Evolutionary conservation across 2,797 vertebrate genomes (phyloP), one percentile per base, ranked within the genome.

Genomic region (Gallirallus australis): DNA sequence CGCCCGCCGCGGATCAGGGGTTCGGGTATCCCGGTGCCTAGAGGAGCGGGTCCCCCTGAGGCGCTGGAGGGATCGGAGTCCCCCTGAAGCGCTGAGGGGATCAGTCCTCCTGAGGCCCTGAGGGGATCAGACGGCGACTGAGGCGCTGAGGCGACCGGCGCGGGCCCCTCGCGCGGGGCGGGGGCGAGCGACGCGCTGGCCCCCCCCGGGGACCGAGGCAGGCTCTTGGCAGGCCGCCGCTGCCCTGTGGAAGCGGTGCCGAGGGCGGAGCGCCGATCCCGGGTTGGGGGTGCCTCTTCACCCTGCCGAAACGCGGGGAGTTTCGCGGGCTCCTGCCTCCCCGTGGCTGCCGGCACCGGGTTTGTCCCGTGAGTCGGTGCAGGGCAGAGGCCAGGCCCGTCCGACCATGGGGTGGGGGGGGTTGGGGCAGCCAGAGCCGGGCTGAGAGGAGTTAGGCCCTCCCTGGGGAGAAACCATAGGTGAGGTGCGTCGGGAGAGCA

Each of bases 401-500:
- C 57, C 24, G 45, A 9, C 27, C 31, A 45, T 0, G 12, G 10
- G 68, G 9, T 35, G 45, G 7, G 23, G n/a, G n/a, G 52, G 19
- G 2, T 7, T 7, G 24, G 47, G 37, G 47, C 11, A 4, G 54
- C 7, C 33, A 0, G 30, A 24, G 33, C 24, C 23, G 40, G 35
- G 27, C 35, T n/a, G 50, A 10, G 63, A 3, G 2, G 47, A 7
- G 47, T 8, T 8, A 2, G 40, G 27, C 73, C 13, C 9, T 68
- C 35, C 16, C 11, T 7, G 21, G 23, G 45, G 20, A 24, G 33
- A 24, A 19, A 2, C 12, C 8, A 3, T 2, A 2, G 3, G 25
- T 8, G 54, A 31, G 6, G 56, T 4, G 56, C 7, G 30, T 4
- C 3, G 3, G 52, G 39, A 18, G 21, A 7, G 31, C 31, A 8